Base-by-base conservation (phyloP, 2,797 vertebrate genomes). In the Tapirus indicus region DNA sequence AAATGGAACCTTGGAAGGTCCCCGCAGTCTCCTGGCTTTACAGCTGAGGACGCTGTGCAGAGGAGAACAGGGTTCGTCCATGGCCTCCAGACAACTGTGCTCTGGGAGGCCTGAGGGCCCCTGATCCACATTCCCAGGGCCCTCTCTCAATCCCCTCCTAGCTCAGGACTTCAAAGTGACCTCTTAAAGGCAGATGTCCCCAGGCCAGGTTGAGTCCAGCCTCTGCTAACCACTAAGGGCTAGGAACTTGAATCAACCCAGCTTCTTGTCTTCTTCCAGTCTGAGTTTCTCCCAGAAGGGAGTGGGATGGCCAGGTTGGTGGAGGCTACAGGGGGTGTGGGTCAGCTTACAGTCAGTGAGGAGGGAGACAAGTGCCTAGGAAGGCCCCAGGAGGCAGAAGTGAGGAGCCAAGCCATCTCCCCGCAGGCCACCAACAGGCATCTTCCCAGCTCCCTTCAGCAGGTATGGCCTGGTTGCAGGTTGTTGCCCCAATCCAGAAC, bases 1-100 rank as follows among this genome's bases (percentile, higher is more conserved):
- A 7, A 6, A 6, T 0, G 1, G 44, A 66, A 29, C 18, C 82
- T 35, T 1, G 4, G 9, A n/a, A 7, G 44, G 35, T 49, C 14
- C 49, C 44, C 0, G 6, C 0, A 5, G 66, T 2, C 49, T n/a
- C 56, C 25, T 12, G 18, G 9, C 2, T 2, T 9, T 12, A 27
- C 0, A 12, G 75, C 54, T 3, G 35, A 75, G 49, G 64, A 62
- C 0, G 0, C 49, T 2, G n/a, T 35, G 38, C 27, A 13, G 88
- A 12, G 12, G 68, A 38, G 52, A 44, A 20, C 7, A 4, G 49
- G 49, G 12, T 13, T 52, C 13, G 49, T 13, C 49, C 14, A 2
- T 14, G 12, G 14, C 49, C 49, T 52, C 25, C 1, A 41, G 44
- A 32, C 4, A 10, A 14, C 25, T 27, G 74, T 49, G 32, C 60